A percentile compares a stretch with the other conserved stretches of the same genome.
Conservation (phyloP, 2,888 invertebrate species). For the Rhagonycha lutea region DNA sequence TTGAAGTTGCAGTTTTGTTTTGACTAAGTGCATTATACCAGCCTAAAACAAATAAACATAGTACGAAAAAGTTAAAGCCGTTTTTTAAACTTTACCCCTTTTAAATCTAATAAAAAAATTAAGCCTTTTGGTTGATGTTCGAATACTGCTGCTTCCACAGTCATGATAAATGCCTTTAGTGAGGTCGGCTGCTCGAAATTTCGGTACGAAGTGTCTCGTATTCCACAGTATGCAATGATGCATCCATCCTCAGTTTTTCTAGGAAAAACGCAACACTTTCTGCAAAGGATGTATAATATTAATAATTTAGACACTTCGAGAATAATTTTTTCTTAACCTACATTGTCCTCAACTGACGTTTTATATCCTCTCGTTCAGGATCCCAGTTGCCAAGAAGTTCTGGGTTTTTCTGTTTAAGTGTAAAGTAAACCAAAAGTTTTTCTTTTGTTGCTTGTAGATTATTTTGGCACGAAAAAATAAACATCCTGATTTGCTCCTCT, state of each 20-base stretch:
- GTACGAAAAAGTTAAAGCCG: too few relatives aligned
- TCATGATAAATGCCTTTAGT: constrained; percentile 57
- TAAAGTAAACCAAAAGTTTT: not conserved
- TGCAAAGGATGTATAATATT: not conserved
- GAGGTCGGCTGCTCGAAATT: constrained; percentile 64
- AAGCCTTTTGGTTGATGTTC: constrained; percentile 65
- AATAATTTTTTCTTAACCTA: not conserved
- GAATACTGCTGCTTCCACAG: constrained; percentile 58
- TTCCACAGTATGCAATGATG: constrained; percentile 65
- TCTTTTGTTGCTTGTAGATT: not conserved
- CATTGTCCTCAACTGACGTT: constrained; percentile 46
- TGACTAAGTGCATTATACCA: not conserved
- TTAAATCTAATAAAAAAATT: constrained; percentile 71
- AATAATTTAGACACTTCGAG: too few relatives aligned
- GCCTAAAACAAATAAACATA: not conserved
- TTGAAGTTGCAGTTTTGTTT: too few relatives aligned
- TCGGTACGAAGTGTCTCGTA: constrained; percentile 61
- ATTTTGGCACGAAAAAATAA: not conserved
- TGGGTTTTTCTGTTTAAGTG: not conserved
- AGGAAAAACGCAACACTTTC: constrained; percentile 57
- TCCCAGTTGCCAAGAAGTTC: not conserved
- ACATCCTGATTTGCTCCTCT: constrained; percentile 8
- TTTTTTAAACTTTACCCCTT: constrained; percentile 55
- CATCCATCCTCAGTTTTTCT: constrained; percentile 63
- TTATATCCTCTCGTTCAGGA: constrained; percentile 40